Base-by-base conservation (phyloP, 2,113 vertebrate species). In the Ameiurus melas region DNA sequence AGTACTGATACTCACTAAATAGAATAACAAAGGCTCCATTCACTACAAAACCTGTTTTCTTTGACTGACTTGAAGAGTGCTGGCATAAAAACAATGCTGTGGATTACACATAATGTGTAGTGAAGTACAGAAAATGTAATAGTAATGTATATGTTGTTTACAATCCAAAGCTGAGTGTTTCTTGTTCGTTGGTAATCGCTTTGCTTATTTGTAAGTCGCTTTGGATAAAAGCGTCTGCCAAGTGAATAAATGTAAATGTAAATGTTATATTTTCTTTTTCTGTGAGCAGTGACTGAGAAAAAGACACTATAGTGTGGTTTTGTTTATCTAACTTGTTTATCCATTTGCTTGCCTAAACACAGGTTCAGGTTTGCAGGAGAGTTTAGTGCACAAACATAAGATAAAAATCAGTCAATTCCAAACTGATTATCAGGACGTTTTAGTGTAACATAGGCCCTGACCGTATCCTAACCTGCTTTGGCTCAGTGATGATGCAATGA, bases 1-100 rank as follows among this genome's bases (percentile, higher is more conserved):
- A 86, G 78, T 71, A 68, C 51, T 51, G 73, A 87, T 85, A 83
- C 58, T 79, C 82, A 85, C 83, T 53, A 84, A 84, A 87, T 51
- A 58, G 25, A 87, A 87, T 62, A 82, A 87, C 86, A 90, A 89
- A 89, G 88, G 47, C 70, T 51, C 85, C 53, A 83, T 89, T 89
- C 88, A 89, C 64, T 57, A 78, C 30, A 30, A 86, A 78, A 87
- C 60, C 75, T 85, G 86, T 87, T 90, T 80, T 84, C 79, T 58
- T 75, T 85, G 86, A 81, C 86, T 78, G 60, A 58, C 39, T 58
- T 85, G 75, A 83, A 85, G 53, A 84, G 85, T 27, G 58, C 71
- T 83, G 78, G 81, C 55, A 53, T 68, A 73, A 84, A 55, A 64
- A 82, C 51, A 82, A 71, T 47, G 53, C 30, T 9, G 20, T 70